Evolutionary conservation across 2,888 invertebrate species (phyloP).

Genomic region (Archips crataeganus): DNA sequence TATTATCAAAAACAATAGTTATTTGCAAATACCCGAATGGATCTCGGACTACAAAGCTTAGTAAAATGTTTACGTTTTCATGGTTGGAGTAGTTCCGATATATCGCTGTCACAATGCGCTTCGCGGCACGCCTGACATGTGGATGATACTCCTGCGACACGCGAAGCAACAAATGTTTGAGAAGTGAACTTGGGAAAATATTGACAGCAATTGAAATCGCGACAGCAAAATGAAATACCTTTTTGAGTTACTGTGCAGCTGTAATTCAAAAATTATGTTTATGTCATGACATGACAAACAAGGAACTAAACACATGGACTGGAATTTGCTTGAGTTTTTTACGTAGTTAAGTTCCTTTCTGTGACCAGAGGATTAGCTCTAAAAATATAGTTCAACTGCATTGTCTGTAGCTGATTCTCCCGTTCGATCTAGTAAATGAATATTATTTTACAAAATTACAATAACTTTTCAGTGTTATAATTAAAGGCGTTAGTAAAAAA

Average conservation of each 20-base stretch:
- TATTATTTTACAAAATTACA: too few relatives aligned
- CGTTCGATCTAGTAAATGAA: too few relatives aligned
- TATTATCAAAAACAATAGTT: background rate
- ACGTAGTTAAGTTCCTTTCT: too few relatives aligned
- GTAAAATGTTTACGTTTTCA: constrained; percentile 15
- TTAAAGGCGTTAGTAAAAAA: too few relatives aligned
- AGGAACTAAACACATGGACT: too few relatives aligned
- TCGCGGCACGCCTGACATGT: constrained; percentile 29
- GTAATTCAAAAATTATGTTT: background rate
- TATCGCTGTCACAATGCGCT: constrained; percentile 29
- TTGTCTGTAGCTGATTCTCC: too few relatives aligned
- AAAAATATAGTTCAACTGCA: too few relatives aligned
- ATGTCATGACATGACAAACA: background rate
- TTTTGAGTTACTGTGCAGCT: too few relatives aligned
- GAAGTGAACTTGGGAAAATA: background rate
- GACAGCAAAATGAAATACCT: too few relatives aligned
- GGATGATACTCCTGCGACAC: constrained; percentile 44
- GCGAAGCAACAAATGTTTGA: constrained; percentile 38
- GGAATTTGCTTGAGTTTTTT: too few relatives aligned
- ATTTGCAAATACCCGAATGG: background rate
- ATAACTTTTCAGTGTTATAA: too few relatives aligned
- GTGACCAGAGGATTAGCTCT: too few relatives aligned
- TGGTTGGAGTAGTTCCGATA: constrained; percentile 37
- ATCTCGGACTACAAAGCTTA: background rate
- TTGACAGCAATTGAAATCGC: background rate